Evolutionary conservation across 2,797 vertebrate species (phyloP), one percentile per base, ranked within the genome.

Genomic region (Lepilemur ruficaudatus): DNA sequence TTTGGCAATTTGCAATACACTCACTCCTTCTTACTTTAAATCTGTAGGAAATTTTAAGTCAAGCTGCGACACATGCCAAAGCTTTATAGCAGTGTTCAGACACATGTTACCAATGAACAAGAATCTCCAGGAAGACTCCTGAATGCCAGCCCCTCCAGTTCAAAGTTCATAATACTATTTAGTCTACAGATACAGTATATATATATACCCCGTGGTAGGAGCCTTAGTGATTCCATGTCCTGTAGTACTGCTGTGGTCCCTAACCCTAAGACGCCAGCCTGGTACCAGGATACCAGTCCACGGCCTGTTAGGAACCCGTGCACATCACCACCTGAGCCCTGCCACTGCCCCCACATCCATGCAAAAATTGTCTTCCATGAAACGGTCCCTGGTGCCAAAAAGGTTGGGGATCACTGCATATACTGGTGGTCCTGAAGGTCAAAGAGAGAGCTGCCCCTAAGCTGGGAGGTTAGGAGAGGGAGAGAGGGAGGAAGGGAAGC

Each of bases 1-100:
- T 80, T 52, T 50, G 80, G 23, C 12, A 79, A 41, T 89, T 23
- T 85, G n/a, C 28, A 86, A 86, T 73, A 63, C 72, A 85, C 12
- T 32, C 6, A 28, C 46, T 89, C 38, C 30, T 72, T 67, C 41
- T 73, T 10, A 55, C n/a, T 15, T 73, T 41, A 86, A 32, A 46
- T 55, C 35, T 48, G 28, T 5, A 35, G 57, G 11, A 7, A 85
- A 50, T 73, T 67, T 50, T 85, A 57, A 55, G 41, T 12, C 28
- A 65, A 15, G 28, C 72, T 59, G 5, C 13, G 22, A 80, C 28
- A 79, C 5, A 69, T 8, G 18, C 11, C 38, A 76, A 23, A 69
- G 23, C 32, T 69, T 83, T 46, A 35, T 2, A 81, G 25, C 28
- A 52, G 55, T n/a, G 28, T 63, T 67, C 86, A 46, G 32, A 13